Evolutionary conservation across 2,113 vertebrate species (phyloP).

Genomic region (Jaculus jaculus): DNA sequence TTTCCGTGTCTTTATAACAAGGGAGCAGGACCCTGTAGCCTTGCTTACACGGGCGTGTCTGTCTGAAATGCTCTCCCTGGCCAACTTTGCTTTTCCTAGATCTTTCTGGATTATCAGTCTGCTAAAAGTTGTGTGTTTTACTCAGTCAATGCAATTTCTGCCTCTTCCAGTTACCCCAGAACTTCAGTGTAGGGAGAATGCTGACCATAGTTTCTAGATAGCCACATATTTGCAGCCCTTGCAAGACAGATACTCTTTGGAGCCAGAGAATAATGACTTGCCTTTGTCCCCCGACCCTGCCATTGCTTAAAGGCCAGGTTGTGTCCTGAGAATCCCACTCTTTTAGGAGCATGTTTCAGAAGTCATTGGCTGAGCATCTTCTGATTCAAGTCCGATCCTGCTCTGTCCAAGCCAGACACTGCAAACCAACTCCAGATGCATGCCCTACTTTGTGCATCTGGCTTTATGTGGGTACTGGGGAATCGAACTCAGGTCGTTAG

Average conservation of each 20-base stretch:
- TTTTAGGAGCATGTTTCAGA: not conserved
- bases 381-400: not conserved
- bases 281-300: not conserved
- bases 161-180: not conserved
- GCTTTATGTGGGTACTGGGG: too few relatives aligned
- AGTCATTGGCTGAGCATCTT: not conserved
- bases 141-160: not conserved
- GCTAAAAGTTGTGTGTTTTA: not conserved
- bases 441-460: too few relatives aligned
- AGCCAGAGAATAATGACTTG: not conserved
- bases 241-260: not conserved
- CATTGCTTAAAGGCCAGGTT: not conserved
- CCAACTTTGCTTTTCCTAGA: not conserved
- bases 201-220: not conserved
- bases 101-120: not conserved
- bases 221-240: not conserved
- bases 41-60: not conserved
- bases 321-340: not conserved
- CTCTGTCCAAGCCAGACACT: not conserved
- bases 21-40: not conserved
- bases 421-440: too few relatives aligned
- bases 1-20: slow-evolving; percentile 32
- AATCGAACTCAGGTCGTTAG: too few relatives aligned
- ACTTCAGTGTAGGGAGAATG: not conserved
- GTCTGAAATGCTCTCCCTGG: not conserved